Base-by-base conservation (phyloP, 2,888 invertebrate genomes). In the Cylloceria caligata region DNA sequence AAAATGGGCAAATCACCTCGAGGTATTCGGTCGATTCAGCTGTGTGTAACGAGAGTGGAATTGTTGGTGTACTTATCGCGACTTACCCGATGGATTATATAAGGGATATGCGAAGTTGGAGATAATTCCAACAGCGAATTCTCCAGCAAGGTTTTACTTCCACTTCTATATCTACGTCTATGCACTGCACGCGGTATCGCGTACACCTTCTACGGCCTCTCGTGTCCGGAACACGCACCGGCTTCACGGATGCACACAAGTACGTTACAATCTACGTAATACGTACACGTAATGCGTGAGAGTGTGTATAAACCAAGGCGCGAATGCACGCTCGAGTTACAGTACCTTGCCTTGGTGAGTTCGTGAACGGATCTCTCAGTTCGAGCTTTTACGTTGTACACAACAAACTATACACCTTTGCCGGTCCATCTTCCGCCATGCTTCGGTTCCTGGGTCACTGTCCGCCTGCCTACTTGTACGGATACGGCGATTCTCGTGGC, bases 391-490 rank as follows among this genome's bases (percentile, higher is more conserved):
- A 27, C 30, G 55, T 55, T 57, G 34, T 34, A 16, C 16, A 34
- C 34, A 6, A 24, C 36, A 64, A 47, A 67, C 64, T 24, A 39
- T 64, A 64, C 65, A 67, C 65, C 83, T 84, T 80, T 80, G 84
- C 79, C 78, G 86, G 85, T 86, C 84, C 83, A 84, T 87, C 78
- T 65, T 78, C 80, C 83, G 82, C 84, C 83, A 87, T 85, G 87
- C 87, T 83, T 87, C 84, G 84, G 84, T 87, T 87, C 86, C 85
- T 85, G 86, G 86, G 86, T 86, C 86, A 86, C 83, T 86, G 86
- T 84, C 86, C 86, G 86, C 79, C 85, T 83, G 84, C 85, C 27
- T 55, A 55, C 55, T 55, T 83, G 79, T 77, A 79, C 73, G 74
- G 73, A 83, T 79, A 71, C 76, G 52, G 65, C 57, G 39, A 71